Evolutionary conservation across 2,113 vertebrate species (phyloP).

Genomic region (Zosterops pallidus): DNA sequence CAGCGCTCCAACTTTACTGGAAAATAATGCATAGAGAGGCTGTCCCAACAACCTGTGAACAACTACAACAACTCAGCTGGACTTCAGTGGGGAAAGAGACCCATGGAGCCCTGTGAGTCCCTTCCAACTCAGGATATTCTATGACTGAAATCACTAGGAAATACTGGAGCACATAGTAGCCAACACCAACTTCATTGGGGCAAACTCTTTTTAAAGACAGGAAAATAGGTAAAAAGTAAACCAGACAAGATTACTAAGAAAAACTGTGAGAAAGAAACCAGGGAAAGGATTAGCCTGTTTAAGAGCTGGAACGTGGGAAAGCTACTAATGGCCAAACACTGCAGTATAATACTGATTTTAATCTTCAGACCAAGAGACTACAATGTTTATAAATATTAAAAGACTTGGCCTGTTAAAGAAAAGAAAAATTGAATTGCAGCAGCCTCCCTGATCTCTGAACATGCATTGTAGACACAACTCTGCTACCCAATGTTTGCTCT

Average conservation of each 20-base stretch:
- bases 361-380: neutral
- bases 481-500: neutral
- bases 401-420: neutral
- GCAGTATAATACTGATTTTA: neutral
- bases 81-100: neutral
- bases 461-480: fast-evolving
- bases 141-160: fast-evolving
- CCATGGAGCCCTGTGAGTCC: neutral
- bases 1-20: neutral
- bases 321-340: neutral
- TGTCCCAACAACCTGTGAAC: neutral
- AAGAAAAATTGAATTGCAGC: neutral
- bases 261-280: neutral
- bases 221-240: neutral
- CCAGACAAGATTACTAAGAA: neutral
- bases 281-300: neutral
- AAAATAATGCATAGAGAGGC: fast-evolving
- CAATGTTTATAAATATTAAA: neutral
- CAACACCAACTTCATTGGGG: fast-evolving
- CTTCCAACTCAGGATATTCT: neutral
- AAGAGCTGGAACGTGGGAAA: neutral
- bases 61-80: neutral
- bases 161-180: neutral
- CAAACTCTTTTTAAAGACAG: neutral
- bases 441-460: neutral